Evolutionary conservation across 1,140 invertebrate genomes (phyloP), one percentile per base, ranked within the genome.

Genomic region (Drosophila pseudoobscura): DNA sequence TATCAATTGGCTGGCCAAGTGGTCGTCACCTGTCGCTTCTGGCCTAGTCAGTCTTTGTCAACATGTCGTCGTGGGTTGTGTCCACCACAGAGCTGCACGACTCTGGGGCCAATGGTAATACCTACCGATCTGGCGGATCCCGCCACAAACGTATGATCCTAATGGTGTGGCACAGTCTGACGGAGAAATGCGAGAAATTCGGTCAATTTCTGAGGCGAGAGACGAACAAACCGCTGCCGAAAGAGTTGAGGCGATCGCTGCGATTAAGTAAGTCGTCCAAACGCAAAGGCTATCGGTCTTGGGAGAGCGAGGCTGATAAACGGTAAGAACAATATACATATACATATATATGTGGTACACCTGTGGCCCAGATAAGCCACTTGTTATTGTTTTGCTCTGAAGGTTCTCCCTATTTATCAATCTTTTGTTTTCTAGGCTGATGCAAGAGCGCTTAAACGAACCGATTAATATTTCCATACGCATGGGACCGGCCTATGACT

Each of bases 251-350:
- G 4, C 75, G 75, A 66, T 89, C 85, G 50, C 29, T 91, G 56
- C 85, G 89, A 35, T 52, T 91, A 4, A 91, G 88, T 58, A 91
- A 91, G 57, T 91, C 90, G 53, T 80, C 90, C 5, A 92, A 90
- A 55, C 91, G 85, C 51, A 93, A 93, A 61, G 92, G 92, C 35
- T 94, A 93, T 74, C 90, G 77, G 44, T 83, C 80, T 61, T 92
- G 93, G 73, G 80, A 93, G 13, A 93, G 91, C 6, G 93, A 93
- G 24, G 93, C 93, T 56, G 93, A 94, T 74, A 87, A 92, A 88
- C 93, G 93, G 93, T 92, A 74, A 65, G 71, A 63, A 11, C 1
- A 35, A 35, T 35, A 9, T 35, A 31, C 2, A 9, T 31, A 29
- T 29, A 20, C 17, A 17, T 20, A 20, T 20, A 2, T 26, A 26